Evolutionary conservation across 2,113 vertebrate genomes (phyloP).

Genomic region (Pelvicachromis taeniatus): DNA sequence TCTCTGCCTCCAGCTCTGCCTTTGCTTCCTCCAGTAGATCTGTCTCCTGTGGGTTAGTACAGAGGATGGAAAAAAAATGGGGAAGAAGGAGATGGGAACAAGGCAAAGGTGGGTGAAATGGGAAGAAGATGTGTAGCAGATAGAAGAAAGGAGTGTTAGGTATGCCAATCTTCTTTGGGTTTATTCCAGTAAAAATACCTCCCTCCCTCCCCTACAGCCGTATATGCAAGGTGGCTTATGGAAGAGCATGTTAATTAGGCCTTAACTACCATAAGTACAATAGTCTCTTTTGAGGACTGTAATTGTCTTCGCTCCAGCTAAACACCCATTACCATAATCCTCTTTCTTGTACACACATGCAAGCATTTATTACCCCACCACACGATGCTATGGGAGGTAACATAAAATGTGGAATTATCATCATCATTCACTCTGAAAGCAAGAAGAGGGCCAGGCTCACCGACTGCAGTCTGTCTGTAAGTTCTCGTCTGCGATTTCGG

Average conservation of each 20-base stretch:
- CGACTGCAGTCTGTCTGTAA: constrained; percentile 91
- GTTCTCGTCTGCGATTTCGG: constrained; percentile 88
- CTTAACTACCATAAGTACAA: neutral
- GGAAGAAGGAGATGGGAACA: neutral
- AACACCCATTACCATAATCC: constrained; percentile 17
- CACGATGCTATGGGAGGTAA: neutral
- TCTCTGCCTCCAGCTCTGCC: constrained; percentile 91
- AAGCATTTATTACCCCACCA: constrained; percentile 14
- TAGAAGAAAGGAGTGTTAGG: neutral
- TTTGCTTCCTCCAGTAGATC: constrained; percentile 94
- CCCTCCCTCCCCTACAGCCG: neutral
- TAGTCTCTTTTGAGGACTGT: neutral
- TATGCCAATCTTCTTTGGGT: neutral
- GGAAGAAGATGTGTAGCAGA: neutral
- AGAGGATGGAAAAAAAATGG: neutral
- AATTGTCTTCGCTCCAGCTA: neutral
- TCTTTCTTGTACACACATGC: neutral
- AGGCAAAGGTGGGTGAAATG: constrained; percentile 5
- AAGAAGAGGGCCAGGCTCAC: constrained; percentile 72
- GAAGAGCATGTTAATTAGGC: constrained; percentile 8
- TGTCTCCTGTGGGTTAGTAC: constrained; percentile 79
- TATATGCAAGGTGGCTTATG: neutral
- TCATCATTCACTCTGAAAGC: constrained; percentile 19
- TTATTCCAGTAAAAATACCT: neutral
- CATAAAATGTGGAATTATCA: neutral